phyloP scores from a whole-genome alignment of 2,113 vertebrate species.

The Delphinus delphis region DNA sequence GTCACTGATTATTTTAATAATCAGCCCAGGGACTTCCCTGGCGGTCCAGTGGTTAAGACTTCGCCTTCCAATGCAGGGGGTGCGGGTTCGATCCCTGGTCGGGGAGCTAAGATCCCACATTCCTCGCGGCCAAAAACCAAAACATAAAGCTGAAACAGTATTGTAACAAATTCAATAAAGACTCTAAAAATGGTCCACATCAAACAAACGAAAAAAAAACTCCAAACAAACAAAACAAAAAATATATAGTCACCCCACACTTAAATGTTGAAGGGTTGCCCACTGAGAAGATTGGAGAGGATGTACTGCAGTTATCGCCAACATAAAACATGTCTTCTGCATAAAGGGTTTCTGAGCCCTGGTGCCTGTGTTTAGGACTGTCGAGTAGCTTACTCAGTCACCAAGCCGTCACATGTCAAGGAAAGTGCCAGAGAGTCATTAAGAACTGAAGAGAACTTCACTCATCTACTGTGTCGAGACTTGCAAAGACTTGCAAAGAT shows the following conservation, averaged over 20 bases:
- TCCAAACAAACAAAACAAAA: no score
- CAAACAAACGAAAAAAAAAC: no score
- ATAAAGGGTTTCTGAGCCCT: neutral
- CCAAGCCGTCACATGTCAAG: neutral
- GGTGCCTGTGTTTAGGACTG: neutral
- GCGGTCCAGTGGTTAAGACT: no score
- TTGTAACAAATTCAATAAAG: no score
- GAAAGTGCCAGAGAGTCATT: neutral
- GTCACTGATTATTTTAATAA: neutral
- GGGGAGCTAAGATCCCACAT: no score
- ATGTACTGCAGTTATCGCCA: neutral
- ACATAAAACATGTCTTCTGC: neutral
- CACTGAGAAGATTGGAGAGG: neutral
- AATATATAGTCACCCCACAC: no score
- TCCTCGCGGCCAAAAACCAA: no score
- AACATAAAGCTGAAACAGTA: no score
- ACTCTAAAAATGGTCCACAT: no score
- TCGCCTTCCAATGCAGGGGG: no score
- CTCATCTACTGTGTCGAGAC: neutral
- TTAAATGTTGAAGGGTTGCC: neutral
- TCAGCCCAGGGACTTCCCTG: neutral
- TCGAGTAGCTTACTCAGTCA: neutral
- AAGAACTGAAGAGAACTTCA: neutral
- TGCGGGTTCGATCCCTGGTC: no score
- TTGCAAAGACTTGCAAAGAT: neutral